Base-by-base conservation (phyloP, 1,140 invertebrate genomes). In the Anoplophora glabripennis region DNA sequence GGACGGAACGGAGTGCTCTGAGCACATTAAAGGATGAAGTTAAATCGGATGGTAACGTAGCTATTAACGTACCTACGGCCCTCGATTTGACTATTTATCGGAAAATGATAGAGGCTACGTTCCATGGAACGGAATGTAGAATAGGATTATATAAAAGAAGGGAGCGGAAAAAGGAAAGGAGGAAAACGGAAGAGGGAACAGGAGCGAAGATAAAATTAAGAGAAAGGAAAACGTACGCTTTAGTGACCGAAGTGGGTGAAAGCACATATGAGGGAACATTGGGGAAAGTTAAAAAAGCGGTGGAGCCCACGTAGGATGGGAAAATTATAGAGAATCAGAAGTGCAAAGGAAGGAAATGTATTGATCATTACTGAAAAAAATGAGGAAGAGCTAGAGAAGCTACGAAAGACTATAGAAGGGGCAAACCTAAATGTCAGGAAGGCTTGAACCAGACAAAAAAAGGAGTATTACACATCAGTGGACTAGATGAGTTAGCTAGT, bases 101-200 rank as follows among this genome's bases (percentile, higher is more conserved):
- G 15, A 47, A 62, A 28, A 62, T 62, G 54, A n/a, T 47, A 53
- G 52, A 57, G 42, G 17, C 28, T 5, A 51, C 54, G 4, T 49
- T 63, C 37, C 40, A 51, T 4, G 52, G 47, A 3, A 40, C 40
- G 7, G 12, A 42, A 1, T 57, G n/a, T 10, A 34, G 34, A 1
- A 37, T 54, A 41, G 14, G 7, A n/a, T 2, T 38, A n/a, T n/a
- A 40, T 15, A 48, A 44, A 15, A 38, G 28, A 54, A 48, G 28
- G 18, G 12, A 17, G 15, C 17, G 9, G 18, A 47, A 35, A 28
- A 38, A 46, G 44, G 15, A 54, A 48, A 38, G 18, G 12, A 18
- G 18, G 28, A 10, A 41, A 54, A 33, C 4, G 38, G n/a, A 21
- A 34, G 15, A 11, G 47, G 9, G 5, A 12, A 34, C 15, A 38